Percentiles rank a stretch among this genome's conserved stretches.
Evolutionary conservation across 1,140 invertebrate genomes (phyloP).

Genomic region (Parapsyche elsis): DNA sequence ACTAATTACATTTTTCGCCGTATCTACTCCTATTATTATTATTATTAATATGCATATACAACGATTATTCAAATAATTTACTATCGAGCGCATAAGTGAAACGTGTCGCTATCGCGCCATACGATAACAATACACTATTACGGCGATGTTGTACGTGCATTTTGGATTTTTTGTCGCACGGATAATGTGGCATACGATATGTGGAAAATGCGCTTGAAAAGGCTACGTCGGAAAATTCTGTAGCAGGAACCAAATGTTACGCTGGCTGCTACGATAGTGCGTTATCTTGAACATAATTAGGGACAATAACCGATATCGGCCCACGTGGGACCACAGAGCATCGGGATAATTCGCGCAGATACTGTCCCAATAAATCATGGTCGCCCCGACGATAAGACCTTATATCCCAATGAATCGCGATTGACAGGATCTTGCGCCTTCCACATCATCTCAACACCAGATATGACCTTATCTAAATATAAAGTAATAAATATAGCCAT

Average conservation of each 20-base stretch:
- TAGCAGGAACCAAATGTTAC: background rate
- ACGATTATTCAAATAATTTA: conserved; percentile 14
- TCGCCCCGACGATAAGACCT: conserved; percentile 38
- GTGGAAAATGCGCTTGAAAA: background rate
- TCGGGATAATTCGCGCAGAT: conserved; percentile 26
- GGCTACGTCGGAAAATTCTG: background rate
- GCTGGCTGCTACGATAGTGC: background rate
- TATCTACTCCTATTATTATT: background rate
- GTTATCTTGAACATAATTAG: conserved; percentile 15
- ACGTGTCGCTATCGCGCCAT: background rate
- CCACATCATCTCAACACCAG: background rate
- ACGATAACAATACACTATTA: background rate
- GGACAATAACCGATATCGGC: conserved; percentile 24
- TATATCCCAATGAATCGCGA: background rate
- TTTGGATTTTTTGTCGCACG: conserved; percentile 1
- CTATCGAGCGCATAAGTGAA: background rate
- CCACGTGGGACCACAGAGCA: conserved; percentile 1
- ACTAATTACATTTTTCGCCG: background rate
- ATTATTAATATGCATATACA: conserved; percentile 8
- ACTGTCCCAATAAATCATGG: conserved; percentile 49
- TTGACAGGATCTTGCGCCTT: conserved; percentile 11
- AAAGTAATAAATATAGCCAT: no score
- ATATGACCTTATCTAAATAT: no score
- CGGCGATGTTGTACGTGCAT: background rate
- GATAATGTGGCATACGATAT: conserved; percentile 12